These are phyloP conservation scores for Typhlichthys eigenmanni DNA, from an alignment of 2,797 vertebrate species.

Conservation along the genomic window DNA sequence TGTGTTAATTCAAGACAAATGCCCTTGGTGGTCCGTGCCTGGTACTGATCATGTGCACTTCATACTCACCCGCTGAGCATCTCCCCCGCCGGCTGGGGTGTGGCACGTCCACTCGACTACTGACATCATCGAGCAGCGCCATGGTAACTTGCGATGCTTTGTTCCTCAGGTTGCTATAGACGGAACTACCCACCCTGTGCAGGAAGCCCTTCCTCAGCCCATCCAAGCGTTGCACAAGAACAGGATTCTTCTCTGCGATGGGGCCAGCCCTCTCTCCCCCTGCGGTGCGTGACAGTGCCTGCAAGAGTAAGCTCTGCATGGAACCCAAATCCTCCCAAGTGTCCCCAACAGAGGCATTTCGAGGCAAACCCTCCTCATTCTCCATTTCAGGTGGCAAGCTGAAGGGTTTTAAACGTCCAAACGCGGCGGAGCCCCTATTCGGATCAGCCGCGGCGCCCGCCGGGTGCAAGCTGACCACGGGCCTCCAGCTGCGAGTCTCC, in stretches of 20 bases:
- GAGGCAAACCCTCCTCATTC: conserved; percentile 44
- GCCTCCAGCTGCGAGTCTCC: conserved; percentile 85
- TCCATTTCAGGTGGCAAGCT: conserved; percentile 71
- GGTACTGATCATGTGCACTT: conserved; percentile 1
- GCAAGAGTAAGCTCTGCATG: conserved; percentile 77
- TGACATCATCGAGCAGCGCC: conserved; percentile 84
- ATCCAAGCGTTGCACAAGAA: conserved; percentile 78
- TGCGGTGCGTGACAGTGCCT: conserved; percentile 78
- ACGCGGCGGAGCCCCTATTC: conserved; percentile 45
- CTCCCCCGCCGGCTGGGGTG: conserved; percentile 72
- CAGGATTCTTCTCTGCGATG: conserved; percentile 69
- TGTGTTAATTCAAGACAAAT: too few relatives aligned
- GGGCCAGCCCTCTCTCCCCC: conserved; percentile 61
- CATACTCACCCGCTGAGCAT: conserved; percentile 84
- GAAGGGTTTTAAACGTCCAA: conserved; percentile 78
- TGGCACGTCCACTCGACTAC: conserved; percentile 78
- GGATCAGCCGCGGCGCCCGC: conserved; percentile 55
- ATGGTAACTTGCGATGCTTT: conserved; percentile 82
- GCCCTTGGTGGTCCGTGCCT: neutral
- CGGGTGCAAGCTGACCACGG: conserved; percentile 83
- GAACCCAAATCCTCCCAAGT: conserved; percentile 51
- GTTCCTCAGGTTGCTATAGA: conserved; percentile 81
- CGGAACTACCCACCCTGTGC: conserved; percentile 82
- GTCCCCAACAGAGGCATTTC: conserved; percentile 56
- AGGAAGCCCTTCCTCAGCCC: conserved; percentile 79